phyloP scores from a whole-genome alignment of 2,888 invertebrate genomes.

The Noctua janthina region DNA sequence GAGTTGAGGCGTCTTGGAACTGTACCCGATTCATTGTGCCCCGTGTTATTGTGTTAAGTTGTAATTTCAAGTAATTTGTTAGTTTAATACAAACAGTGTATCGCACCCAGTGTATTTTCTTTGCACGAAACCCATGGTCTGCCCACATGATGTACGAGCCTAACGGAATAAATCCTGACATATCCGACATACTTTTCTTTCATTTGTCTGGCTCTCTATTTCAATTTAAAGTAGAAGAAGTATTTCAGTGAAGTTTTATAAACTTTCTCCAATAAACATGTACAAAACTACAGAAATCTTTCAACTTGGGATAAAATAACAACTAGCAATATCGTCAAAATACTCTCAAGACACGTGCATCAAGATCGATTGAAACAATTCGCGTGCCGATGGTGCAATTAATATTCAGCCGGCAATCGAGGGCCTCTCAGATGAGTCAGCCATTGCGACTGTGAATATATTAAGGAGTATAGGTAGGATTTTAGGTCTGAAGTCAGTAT shows the following conservation, averaged over 20 bases:
- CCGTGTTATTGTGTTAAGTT: no score
- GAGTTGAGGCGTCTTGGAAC: no score
- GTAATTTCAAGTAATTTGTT: no score
- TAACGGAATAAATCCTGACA: no score
- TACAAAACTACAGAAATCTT: neutral
- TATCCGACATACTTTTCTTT: neutral
- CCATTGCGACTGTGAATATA: conserved; percentile 45
- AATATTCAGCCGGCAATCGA: conserved; percentile 60
- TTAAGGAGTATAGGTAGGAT: conserved; percentile 12
- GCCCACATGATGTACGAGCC: no score
- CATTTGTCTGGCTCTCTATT: neutral
- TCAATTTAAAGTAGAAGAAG: neutral
- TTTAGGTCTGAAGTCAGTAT: neutral
- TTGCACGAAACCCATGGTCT: no score
- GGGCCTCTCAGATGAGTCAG: conserved; percentile 57
- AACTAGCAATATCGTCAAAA: conserved; percentile 1
- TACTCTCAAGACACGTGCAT: conserved; percentile 34
- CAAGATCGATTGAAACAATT: conserved; percentile 44
- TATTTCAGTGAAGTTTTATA: neutral
- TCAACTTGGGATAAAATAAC: conserved; percentile 16
- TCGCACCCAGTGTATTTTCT: no score
- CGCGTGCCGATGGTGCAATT: conserved; percentile 56
- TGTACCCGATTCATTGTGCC: no score
- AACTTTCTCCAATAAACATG: neutral
- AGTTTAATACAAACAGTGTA: no score